These are phyloP conservation scores for Plecotus auritus DNA, from an alignment of 2,113 vertebrate genomes.

Conservation along the genomic window DNA sequence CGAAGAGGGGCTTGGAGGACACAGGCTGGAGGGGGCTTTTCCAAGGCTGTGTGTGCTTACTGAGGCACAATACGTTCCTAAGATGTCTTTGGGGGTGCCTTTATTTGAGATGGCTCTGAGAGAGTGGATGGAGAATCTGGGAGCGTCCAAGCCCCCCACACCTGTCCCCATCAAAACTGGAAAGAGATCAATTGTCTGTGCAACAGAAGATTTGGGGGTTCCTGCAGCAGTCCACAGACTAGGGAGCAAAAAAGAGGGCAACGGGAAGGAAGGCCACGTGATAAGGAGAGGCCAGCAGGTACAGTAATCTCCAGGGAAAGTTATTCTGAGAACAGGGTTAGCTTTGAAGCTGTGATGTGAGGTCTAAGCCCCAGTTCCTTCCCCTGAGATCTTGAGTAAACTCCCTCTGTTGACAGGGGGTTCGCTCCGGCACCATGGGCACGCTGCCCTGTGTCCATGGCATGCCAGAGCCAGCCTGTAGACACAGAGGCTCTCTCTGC, in stretches of 20 bases:
- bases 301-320: not conserved
- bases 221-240: not conserved
- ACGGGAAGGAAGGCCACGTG: not conserved
- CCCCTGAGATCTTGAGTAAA: not conserved
- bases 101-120: not conserved
- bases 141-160: not conserved
- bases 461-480: not conserved
- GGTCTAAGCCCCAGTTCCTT: not conserved
- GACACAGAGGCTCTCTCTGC: not conserved
- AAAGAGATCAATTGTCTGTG: not conserved
- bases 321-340: not conserved
- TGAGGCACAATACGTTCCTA: not conserved
- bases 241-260: not conserved
- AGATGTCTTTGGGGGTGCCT: not conserved
- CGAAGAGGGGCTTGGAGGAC: not conserved
- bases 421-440: not conserved
- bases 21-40: not conserved
- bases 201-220: not conserved
- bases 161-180: not conserved
- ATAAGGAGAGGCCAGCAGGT: rapidly evolving
- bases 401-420: not conserved
- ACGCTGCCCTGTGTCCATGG: not conserved
- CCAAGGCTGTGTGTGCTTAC: not conserved
- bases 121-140: not conserved
- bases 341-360: not conserved